Conservation (phyloP, 2,113 vertebrate genomes). For the Otus sunia region DNA sequence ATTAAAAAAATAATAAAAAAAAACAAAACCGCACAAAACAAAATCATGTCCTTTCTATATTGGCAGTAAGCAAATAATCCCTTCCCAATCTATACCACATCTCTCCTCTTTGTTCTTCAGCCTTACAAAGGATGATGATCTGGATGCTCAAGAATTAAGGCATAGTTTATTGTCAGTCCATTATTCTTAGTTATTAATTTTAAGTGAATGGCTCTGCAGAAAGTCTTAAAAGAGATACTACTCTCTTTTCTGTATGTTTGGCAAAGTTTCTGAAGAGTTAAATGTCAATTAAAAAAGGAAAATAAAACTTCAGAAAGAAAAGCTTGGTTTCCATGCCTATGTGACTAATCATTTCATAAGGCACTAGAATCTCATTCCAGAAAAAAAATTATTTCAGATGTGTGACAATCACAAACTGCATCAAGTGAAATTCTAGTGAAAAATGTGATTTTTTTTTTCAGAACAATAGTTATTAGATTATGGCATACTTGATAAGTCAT, state of each 20-base stretch:
- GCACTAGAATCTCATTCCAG: neutral
- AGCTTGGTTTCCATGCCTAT: neutral
- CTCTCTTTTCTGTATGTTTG: neutral
- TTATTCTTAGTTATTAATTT: neutral
- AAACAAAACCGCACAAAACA: too few species aligned
- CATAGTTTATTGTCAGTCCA: neutral
- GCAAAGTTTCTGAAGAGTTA: neutral
- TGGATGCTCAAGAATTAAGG: neutral
- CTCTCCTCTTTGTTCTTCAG: neutral
- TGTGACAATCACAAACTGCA: neutral
- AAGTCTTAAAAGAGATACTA: neutral
- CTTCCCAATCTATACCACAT: neutral
- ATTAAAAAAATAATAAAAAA: neutral
- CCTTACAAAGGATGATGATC: neutral
- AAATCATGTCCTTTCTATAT: neutral
- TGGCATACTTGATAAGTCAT: neutral
- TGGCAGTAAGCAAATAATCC: neutral
- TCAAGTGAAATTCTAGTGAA: neutral
- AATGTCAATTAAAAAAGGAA: neutral
- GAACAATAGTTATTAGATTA: neutral
- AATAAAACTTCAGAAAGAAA: neutral
- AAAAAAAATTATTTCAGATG: neutral
- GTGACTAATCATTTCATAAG: neutral
- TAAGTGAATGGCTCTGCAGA: neutral
- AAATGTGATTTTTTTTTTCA: neutral